phyloP scores from a whole-genome alignment of 2,888 invertebrate species.

The Drosophila pseudotalamancana region DNA sequence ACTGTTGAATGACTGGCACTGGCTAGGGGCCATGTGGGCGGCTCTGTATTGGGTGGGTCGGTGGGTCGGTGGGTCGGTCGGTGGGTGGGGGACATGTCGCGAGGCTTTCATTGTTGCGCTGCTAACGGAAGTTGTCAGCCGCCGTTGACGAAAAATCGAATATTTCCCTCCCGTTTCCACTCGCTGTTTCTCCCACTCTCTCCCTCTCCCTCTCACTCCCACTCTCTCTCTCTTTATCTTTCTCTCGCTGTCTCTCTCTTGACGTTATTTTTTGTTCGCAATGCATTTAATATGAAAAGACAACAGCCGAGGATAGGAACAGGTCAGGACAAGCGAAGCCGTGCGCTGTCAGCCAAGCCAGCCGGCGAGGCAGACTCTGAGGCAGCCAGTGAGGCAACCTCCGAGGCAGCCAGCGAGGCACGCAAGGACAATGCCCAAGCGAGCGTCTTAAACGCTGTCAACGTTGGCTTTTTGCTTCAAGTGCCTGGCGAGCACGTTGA shows the following conservation, averaged over 20 bases:
- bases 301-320: slow-evolving; percentile 67
- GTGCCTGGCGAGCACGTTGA: slow-evolving; percentile 53
- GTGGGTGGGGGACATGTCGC: neutral
- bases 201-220: neutral
- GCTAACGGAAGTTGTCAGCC: slow-evolving; percentile 71
- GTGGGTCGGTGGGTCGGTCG: neutral
- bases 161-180: slow-evolving; percentile 29
- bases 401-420: slow-evolving; percentile 25
- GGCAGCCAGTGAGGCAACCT: slow-evolving; percentile 3
- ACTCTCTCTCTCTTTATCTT: too few species aligned
- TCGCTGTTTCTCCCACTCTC: neutral
- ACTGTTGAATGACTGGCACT: slow-evolving; percentile 53
- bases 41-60: neutral
- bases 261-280: slow-evolving; percentile 36
- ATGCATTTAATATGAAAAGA: slow-evolving; percentile 79
- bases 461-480: slow-evolving; percentile 79
- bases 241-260: neutral
- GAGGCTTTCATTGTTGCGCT: slow-evolving; percentile 43
- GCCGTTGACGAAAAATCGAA: slow-evolving; percentile 69
- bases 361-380: slow-evolving; percentile 4
- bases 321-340: slow-evolving; percentile 41
- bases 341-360: slow-evolving; percentile 61
- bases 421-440: slow-evolving; percentile 78
- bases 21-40: slow-evolving; percentile 23
- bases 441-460: slow-evolving; percentile 77